Base-by-base conservation (phyloP, 1,140 invertebrate species). In the Hypothenemus hampei region DNA sequence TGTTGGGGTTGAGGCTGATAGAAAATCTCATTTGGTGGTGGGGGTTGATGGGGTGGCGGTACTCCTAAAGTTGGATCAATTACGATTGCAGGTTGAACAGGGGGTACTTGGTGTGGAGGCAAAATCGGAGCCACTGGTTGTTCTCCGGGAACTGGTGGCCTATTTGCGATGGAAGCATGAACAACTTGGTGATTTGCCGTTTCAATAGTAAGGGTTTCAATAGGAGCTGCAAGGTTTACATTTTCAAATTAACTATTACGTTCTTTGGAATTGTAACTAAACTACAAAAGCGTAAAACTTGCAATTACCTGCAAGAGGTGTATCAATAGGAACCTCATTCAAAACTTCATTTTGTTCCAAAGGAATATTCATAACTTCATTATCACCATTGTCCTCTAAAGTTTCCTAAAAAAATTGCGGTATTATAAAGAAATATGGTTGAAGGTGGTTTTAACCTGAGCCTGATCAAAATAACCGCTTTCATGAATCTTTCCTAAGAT, bases 381-480 rank as follows among this genome's bases (percentile, higher is more conserved):
- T 10, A 5, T 29, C 37, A 33, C 46, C 23, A 3, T 31, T 33
- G 47, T 54, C 53, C 39, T 44, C 45, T 11, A 57, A 48, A 2
- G 48, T n/a, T 24, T 65, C 64, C 21, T 49, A 58, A 35, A 36
- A 47, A 31, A 31, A 11, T 2, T 31, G 10, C 10, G 26, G 1
- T 1, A 8, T 31, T 13, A 31, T 11, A 31, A 11, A 11, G 2
- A 31, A 31, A 31, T 31, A 8, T 31, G 13, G 13, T 11, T 3
- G 3, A 31, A 31, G 13, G 8, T 11, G n/a, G 19, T 16, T 3
- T 1, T 4, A 18, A 37, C 65, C 55, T 61, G 29, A 47, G 76
- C 72, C 64, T 81, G 81, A 70, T 92, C 89, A 71, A 93, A 90
- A 66, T 92, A 93, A 10, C 87, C 89, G 70, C 81, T 86, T 26